These are phyloP conservation scores for Cynopterus sphinx DNA, from an alignment of 2,797 vertebrate genomes.

Conservation along the genomic window DNA sequence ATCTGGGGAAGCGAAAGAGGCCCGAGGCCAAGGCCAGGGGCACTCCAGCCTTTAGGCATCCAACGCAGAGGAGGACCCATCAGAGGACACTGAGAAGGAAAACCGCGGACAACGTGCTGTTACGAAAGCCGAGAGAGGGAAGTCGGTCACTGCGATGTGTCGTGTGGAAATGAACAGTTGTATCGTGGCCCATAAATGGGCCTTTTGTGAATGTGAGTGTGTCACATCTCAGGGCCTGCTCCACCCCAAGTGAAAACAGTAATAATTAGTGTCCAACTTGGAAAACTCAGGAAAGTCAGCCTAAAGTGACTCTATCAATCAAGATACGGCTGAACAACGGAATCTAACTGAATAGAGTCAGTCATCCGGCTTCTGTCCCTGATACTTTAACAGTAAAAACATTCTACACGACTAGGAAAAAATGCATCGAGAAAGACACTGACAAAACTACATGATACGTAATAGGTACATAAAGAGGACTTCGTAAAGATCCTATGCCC, in stretches of 20 bases:
- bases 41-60: too few species aligned
- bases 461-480: background rate
- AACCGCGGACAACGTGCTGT: background rate
- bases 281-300: background rate
- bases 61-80: background rate
- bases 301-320: background rate
- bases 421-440: background rate
- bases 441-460: background rate
- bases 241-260: background rate
- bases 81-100: background rate
- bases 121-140: background rate
- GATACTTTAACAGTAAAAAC: background rate
- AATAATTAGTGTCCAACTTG: background rate
- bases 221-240: background rate
- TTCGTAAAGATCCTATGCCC: background rate
- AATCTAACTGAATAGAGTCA: background rate
- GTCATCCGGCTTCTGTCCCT: background rate
- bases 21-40: background rate
- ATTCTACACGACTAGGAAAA: background rate
- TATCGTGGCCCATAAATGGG: background rate
- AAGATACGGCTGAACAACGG: background rate
- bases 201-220: background rate
- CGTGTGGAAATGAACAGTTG: background rate
- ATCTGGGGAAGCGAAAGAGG: background rate
- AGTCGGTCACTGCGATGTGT: background rate